These are phyloP conservation scores for Scomber colias DNA, from an alignment of 2,113 vertebrate species.

Conservation along the genomic window DNA sequence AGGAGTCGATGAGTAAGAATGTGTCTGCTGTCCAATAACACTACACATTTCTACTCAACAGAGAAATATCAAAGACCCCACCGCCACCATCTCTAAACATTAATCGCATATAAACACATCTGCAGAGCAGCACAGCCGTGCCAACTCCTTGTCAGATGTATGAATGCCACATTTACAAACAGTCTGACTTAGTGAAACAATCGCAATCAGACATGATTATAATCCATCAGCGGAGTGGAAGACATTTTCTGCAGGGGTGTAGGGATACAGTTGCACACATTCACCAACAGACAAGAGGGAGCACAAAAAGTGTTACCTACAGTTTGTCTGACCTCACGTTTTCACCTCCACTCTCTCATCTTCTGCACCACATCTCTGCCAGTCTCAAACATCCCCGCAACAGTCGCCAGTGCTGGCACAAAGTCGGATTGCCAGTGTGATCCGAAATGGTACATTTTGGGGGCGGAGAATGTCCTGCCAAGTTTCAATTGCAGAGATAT, in stretches of 20 bases:
- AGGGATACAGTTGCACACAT: not conserved
- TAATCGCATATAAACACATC: conserved; percentile 75
- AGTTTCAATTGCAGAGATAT: conserved; percentile 75
- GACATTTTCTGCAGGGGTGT: not conserved
- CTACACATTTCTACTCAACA: not conserved
- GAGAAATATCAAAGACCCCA: not conserved
- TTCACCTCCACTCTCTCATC: conserved; percentile 44
- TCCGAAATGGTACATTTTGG: conserved; percentile 58
- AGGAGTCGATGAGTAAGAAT: conserved; percentile 36
- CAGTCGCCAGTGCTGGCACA: conserved; percentile 23
- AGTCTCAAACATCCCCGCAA: not conserved
- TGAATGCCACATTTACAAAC: conserved; percentile 71
- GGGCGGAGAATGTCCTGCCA: conserved; percentile 65
- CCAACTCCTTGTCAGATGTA: conserved; percentile 52
- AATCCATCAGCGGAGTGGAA: conserved; percentile 56
- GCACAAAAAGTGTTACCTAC: conserved; percentile 49
- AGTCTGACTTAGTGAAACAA: conserved; percentile 50
- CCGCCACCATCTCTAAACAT: conserved; percentile 46
- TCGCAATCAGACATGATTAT: conserved; percentile 67
- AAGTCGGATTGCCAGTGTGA: conserved; percentile 45
- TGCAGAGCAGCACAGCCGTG: conserved; percentile 36
- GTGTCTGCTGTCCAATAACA: conserved; percentile 14
- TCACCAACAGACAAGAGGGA: not conserved
- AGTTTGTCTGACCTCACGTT: conserved; percentile 25
- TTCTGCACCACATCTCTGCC: conserved; percentile 3